Percentiles rank a stretch among this genome's conserved stretches.
Evolutionary conservation across 2,113 vertebrate genomes (phyloP).

Genomic region (Phrynosoma blainvillii): DNA sequence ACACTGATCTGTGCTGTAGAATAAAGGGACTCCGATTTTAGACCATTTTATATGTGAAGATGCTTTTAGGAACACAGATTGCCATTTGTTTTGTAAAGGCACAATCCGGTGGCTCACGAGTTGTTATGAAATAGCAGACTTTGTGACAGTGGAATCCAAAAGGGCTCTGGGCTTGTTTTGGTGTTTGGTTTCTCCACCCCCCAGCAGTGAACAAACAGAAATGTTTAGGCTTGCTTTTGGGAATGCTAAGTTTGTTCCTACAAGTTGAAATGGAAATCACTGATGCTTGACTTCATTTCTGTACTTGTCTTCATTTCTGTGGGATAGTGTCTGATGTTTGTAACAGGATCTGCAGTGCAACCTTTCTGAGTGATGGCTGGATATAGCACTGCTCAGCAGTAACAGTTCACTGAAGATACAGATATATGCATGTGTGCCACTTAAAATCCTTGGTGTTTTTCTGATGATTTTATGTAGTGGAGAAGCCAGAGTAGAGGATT

Average conservation of each 20-base stretch:
- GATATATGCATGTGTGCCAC: not conserved
- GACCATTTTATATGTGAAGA: not conserved
- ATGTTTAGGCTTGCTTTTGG: slow-evolving; percentile 17
- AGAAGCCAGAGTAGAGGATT: not conserved
- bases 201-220: not conserved
- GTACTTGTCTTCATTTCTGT: not conserved
- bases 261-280: slow-evolving; percentile 60
- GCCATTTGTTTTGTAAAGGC: slow-evolving; percentile 30
- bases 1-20: not conserved
- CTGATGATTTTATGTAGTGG: not conserved
- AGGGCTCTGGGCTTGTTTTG: not conserved
- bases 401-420: not conserved
- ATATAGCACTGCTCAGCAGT: slow-evolving; percentile 4
- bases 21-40: not conserved
- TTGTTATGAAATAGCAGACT: slow-evolving; percentile 13
- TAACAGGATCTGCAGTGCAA: not conserved
- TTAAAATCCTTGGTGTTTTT: not conserved
- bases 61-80: slow-evolving; percentile 2
- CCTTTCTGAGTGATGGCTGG: not conserved
- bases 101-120: slow-evolving; percentile 2
- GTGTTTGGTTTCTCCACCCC: too few relatives aligned
- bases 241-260: slow-evolving; percentile 47
- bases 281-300: not conserved
- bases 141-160: not conserved
- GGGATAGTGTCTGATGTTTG: slow-evolving; percentile 2